Conservation (phyloP, 2,797 vertebrate species). For the Orientallactaga sibirica region DNA sequence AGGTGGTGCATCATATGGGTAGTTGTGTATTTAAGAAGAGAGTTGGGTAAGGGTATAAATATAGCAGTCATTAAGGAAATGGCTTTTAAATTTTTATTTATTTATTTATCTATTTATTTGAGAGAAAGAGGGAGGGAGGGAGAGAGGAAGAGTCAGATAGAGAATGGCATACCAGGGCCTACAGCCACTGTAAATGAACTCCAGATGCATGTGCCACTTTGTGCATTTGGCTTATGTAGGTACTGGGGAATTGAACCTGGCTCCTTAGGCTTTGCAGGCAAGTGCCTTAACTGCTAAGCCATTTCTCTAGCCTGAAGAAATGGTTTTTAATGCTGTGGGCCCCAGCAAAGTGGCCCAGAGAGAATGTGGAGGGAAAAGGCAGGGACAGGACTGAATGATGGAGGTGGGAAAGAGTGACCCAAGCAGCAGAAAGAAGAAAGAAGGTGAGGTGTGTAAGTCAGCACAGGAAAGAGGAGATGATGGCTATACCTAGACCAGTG, state of each 20-base stretch:
- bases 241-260: no score
- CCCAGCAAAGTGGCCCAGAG: not conserved
- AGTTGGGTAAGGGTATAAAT: not conserved
- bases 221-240: no score
- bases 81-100: no score
- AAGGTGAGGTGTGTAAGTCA: not conserved
- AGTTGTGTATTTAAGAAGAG: not conserved
- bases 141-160: no score
- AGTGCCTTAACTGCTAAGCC: no score
- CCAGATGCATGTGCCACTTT: no score
- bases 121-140: no score
- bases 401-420: not conserved
- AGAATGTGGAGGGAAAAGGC: not conserved
- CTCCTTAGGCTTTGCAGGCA: no score
- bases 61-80: not conserved
- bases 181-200: no score
- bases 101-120: no score
- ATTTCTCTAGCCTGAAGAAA: no score
- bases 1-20: not conserved
- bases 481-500: not conserved
- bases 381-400: not conserved
- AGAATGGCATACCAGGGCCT: no score
- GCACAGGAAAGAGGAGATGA: not conserved
- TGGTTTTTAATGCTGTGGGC: not conserved
- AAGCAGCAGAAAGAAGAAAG: not conserved